Percentiles rank a stretch among this genome's conserved stretches.
Conservation (phyloP, 2,797 vertebrate genomes). For the Lacerta viridis region DNA sequence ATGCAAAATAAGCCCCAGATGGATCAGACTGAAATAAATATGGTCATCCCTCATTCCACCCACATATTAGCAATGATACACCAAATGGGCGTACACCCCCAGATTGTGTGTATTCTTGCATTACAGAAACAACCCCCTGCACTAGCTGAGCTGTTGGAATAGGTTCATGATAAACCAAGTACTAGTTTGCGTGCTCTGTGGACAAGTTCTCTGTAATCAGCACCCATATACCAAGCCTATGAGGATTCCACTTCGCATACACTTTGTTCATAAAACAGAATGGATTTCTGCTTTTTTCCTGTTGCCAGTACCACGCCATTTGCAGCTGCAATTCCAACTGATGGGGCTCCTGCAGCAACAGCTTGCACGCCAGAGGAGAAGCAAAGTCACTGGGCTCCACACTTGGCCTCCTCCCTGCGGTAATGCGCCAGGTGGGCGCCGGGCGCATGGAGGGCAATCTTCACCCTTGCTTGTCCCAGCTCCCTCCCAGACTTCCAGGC, state of each 20-base stretch:
- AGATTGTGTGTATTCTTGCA: slow-evolving; percentile 99
- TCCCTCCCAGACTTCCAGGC: too few species aligned
- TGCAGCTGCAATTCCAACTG: slow-evolving; percentile 82
- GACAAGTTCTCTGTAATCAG: slow-evolving; percentile 98
- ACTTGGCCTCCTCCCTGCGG: too few species aligned
- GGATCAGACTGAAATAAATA: slow-evolving; percentile 99
- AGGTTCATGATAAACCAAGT: slow-evolving; percentile 96
- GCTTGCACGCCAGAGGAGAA: too few species aligned
- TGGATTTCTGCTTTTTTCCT: slow-evolving; percentile 99
- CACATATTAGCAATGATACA: slow-evolving; percentile 96
- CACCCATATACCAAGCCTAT: slow-evolving; percentile 99
- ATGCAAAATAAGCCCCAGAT: slow-evolving; percentile 77
- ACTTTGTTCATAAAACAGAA: slow-evolving; percentile 97
- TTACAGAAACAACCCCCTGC: slow-evolving; percentile 97
- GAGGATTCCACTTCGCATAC: slow-evolving; percentile 98
- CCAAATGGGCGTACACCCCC: slow-evolving; percentile 98
- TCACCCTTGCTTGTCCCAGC: too few species aligned
- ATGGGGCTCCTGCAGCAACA: too few species aligned
- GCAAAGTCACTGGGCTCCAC: too few species aligned
- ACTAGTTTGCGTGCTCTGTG: slow-evolving; percentile 96
- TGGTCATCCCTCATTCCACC: slow-evolving; percentile 97
- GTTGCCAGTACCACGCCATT: slow-evolving; percentile 99
- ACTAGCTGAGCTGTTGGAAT: slow-evolving; percentile 98
- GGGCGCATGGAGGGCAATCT: too few species aligned
- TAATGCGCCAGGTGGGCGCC: too few species aligned